Evolutionary conservation across 1,140 invertebrate species (phyloP), one percentile per base, ranked within the genome.

Genomic region (Asobara japonica): DNA sequence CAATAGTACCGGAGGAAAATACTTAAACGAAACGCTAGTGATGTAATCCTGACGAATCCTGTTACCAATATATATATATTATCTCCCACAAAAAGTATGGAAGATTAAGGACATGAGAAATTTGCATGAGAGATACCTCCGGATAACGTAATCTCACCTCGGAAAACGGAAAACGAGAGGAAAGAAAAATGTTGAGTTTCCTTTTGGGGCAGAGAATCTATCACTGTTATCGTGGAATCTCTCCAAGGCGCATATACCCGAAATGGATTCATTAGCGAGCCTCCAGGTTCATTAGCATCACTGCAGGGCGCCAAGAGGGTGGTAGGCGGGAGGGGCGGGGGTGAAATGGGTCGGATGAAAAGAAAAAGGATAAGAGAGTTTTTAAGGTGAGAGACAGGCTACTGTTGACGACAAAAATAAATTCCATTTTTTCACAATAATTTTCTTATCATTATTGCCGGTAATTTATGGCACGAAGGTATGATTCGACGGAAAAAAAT

Each of bases 191-290:
- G 51, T 56, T 56, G 51, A 56, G 11, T 56, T 33, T 18, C 48
- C 41, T 65, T 27, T 61, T 22, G 65, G 33, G 30, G 36, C 31
- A 74, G 70, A 69, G 22, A 76, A 80, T 82, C 77, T 78, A 76
- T 79, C 74, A 76, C 71, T 73, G 75, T 76, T 77, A 79, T 80
- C 80, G 80, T 62, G 65, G 74, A 72, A 78, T 77, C 78, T 78
- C 64, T 66, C 22, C 25, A 65, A 48, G 22, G 18, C 6, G 22
- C 51, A 22, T 25, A 25, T 56, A 56, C 31, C 38, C 65, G 74
- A 73, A 76, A 80, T 79, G 80, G 79, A 82, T 80, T 80, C 79
- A 80, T 80, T 80, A 80, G 76, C 71, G 71, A 61, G 69, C n/a
- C 27, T 67, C 73, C 48, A 70, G 77, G 70, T 79, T 80, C 76